A percentile compares a stretch with the other conserved stretches of the same genome.
These are phyloP conservation scores for Procambarus clarkii DNA, from an alignment of 1,140 invertebrate genomes.

Conservation along the genomic window DNA sequence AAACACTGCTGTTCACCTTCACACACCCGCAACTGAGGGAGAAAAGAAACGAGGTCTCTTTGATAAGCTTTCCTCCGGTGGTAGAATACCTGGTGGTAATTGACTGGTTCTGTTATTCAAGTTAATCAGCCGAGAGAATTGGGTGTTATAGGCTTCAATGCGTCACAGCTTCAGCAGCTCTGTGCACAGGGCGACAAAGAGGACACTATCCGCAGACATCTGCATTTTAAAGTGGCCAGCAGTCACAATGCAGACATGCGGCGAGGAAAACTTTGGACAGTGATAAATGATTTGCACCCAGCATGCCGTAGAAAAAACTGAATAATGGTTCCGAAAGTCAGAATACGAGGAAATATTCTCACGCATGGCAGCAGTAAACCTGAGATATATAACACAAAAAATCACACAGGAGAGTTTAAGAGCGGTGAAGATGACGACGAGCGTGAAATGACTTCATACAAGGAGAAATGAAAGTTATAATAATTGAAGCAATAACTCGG, in stretches of 20 bases:
- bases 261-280: constrained; percentile 2
- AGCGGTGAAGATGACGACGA: background rate
- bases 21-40: no score
- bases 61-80: no score
- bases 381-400: background rate
- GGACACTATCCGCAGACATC: background rate
- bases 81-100: no score
- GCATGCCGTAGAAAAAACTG: background rate
- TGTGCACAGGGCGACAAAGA: background rate
- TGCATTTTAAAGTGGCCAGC: background rate
- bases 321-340: background rate
- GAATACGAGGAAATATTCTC: background rate
- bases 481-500: no score
- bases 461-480: no score
- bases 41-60: no score
- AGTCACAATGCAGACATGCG: background rate
- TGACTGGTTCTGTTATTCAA: no score
- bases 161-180: background rate
- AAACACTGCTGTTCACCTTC: no score
- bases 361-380: background rate
- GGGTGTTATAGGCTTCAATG: no score
- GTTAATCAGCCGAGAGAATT: no score
- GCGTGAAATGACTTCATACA: no score
- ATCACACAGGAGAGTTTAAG: background rate
- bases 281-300: background rate